phyloP scores from a whole-genome alignment of 1,140 invertebrate genomes.

The Eulimnadia texana region DNA sequence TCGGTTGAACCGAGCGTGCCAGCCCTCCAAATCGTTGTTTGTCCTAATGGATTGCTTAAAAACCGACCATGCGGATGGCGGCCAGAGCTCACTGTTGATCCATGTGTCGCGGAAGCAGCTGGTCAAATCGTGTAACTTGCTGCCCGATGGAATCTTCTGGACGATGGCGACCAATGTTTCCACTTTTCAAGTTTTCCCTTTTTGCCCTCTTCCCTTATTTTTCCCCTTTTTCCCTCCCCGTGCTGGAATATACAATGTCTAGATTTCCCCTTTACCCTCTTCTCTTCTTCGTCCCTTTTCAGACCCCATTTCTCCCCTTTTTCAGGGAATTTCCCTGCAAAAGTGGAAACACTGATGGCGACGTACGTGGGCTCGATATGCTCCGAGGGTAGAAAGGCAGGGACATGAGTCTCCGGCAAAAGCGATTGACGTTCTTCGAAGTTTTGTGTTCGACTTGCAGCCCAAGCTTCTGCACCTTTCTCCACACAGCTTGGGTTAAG shows the following conservation, averaged over 20 bases:
- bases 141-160: background rate
- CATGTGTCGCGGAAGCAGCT: background rate
- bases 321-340: no score
- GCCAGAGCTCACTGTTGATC: background rate
- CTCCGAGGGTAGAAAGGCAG: background rate
- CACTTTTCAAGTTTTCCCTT: no score
- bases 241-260: no score
- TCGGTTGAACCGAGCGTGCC: background rate
- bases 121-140: background rate
- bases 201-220: no score
- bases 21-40: conserved; percentile 7
- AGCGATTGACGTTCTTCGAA: background rate
- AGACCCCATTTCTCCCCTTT: no score
- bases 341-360: no score
- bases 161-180: no score
- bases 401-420: background rate
- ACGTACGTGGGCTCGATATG: background rate
- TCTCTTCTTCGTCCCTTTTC: no score
- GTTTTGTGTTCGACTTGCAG: conserved; percentile 1
- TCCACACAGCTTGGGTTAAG: conserved; percentile 1
- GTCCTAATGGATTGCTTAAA: background rate
- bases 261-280: no score
- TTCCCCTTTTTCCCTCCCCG: no score
- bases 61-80: background rate
- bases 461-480: background rate